Percentiles rank a stretch among this genome's conserved stretches.
Evolutionary conservation across 2,888 invertebrate genomes (phyloP).

Genomic region (Calliopum simillimum): DNA sequence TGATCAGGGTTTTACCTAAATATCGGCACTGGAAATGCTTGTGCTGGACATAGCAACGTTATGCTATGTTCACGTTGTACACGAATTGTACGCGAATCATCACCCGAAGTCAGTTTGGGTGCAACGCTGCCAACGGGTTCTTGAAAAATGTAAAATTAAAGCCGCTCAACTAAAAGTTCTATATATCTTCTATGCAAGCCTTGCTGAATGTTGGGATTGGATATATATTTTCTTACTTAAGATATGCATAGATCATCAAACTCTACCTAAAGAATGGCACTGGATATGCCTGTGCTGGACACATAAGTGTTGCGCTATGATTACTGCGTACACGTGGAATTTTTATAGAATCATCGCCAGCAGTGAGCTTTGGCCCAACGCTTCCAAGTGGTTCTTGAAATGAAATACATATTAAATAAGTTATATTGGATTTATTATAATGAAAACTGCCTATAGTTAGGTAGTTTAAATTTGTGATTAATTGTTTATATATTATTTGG

Average conservation of each 20-base stretch:
- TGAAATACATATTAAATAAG: not conserved
- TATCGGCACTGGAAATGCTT: constrained; percentile 77
- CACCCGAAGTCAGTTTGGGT: constrained; percentile 77
- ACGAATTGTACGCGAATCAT: constrained; percentile 71
- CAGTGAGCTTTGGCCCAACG: constrained; percentile 75
- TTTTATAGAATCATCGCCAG: constrained; percentile 71
- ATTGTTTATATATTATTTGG: not conserved
- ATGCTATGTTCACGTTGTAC: constrained; percentile 67
- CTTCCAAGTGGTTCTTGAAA: constrained; percentile 69
- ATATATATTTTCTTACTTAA: not conserved
- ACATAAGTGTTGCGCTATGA: constrained; percentile 73
- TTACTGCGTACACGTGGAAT: constrained; percentile 65
- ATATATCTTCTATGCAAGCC: constrained; percentile 66
- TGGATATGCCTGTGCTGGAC: constrained; percentile 82
- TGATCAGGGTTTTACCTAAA: constrained; percentile 71
- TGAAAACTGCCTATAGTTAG: not conserved
- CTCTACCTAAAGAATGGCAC: constrained; percentile 80
- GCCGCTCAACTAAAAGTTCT: constrained; percentile 78
- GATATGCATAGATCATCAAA: not conserved
- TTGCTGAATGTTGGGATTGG: constrained; percentile 54
- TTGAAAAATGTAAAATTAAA: constrained; percentile 60
- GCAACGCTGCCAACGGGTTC: constrained; percentile 70
- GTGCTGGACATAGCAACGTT: constrained; percentile 75
- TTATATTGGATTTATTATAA: not conserved
- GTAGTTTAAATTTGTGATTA: too few relatives aligned